Evolutionary conservation across 2,797 vertebrate genomes (phyloP).

Genomic region (Poeciliopsis infans): DNA sequence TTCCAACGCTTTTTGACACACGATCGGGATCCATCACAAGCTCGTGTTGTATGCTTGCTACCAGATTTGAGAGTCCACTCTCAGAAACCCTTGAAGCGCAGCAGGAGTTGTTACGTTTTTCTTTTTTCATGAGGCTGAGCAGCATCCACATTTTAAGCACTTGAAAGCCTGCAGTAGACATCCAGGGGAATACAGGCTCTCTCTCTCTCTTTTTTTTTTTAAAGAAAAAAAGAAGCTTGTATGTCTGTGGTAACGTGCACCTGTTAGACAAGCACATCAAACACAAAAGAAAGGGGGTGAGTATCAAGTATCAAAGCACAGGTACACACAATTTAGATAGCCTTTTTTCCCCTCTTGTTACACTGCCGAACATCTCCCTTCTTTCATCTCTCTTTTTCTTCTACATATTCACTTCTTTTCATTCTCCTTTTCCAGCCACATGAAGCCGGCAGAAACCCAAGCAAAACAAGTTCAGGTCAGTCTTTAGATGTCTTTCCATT

Average conservation of each 20-base stretch:
- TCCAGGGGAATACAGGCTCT: constrained; percentile 51
- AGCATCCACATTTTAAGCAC: constrained; percentile 18
- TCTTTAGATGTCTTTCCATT: constrained; percentile 1
- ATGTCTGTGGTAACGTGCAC: constrained; percentile 31
- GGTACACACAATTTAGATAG: constrained; percentile 4
- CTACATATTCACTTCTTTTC: not conserved
- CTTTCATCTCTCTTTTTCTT: constrained; percentile 14
- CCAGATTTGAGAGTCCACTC: constrained; percentile 46
- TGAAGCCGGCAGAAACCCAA: constrained; percentile 40
- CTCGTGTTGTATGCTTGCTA: constrained; percentile 50
- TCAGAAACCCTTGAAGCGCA: constrained; percentile 42
- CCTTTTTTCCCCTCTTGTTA: constrained; percentile 8
- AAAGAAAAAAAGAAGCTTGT: too few species aligned
- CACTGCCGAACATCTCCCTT: constrained; percentile 1
- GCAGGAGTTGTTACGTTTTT: constrained; percentile 52
- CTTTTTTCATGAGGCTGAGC: constrained; percentile 24
- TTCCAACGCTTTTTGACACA: constrained; percentile 48
- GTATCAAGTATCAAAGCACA: constrained; percentile 16
- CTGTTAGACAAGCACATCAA: constrained; percentile 56
- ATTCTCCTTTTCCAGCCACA: constrained; percentile 50
- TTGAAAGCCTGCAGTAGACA: constrained; percentile 29
- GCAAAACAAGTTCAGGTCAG: constrained; percentile 63
- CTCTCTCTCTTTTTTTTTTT: not conserved
- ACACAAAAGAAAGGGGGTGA: constrained; percentile 8
- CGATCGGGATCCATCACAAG: constrained; percentile 45